Conservation (phyloP, 2,888 invertebrate genomes). For the Silvanus unidentatus region DNA sequence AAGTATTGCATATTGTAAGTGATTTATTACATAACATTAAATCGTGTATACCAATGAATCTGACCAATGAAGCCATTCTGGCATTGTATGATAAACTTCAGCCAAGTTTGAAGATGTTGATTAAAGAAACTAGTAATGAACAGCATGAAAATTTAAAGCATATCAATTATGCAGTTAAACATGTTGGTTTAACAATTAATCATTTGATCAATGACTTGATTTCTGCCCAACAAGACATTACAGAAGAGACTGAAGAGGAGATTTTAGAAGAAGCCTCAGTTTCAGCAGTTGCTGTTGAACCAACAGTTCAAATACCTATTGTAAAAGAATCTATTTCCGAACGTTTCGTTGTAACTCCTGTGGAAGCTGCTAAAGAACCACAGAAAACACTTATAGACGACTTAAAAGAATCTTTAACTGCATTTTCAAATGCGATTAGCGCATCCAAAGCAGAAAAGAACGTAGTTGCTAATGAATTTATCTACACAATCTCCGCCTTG, state of each 20-base stretch:
- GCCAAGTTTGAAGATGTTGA: conserved; percentile 12
- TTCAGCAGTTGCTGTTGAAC: background rate
- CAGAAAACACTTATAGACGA: background rate
- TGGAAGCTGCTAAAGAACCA: background rate
- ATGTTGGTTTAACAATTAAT: conserved; percentile 16
- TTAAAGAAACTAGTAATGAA: conserved; percentile 15
- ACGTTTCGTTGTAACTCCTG: no score
- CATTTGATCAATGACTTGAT: no score
- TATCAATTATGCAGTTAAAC: conserved; percentile 17
- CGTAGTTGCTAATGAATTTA: conserved; percentile 1
- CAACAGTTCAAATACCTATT: background rate
- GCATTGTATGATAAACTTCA: conserved; percentile 14
- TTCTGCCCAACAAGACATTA: background rate
- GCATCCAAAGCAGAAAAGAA: no score
- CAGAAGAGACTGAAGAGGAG: conserved; percentile 2
- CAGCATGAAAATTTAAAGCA: conserved; percentile 23
- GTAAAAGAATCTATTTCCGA: no score
- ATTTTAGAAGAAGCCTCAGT: conserved; percentile 4
- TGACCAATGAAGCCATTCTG: conserved; percentile 14
- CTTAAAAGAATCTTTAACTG: conserved; percentile 6
- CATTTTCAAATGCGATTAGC: background rate
- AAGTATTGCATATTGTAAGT: conserved; percentile 19
- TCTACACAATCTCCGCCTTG: conserved; percentile 17
- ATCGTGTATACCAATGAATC: conserved; percentile 16
- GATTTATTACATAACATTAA: conserved; percentile 18